A percentile compares a stretch with the other conserved stretches of the same genome.
These are phyloP conservation scores for Agrenia bidenticulata DNA, from an alignment of 2,888 invertebrate genomes.

Conservation along the genomic window DNA sequence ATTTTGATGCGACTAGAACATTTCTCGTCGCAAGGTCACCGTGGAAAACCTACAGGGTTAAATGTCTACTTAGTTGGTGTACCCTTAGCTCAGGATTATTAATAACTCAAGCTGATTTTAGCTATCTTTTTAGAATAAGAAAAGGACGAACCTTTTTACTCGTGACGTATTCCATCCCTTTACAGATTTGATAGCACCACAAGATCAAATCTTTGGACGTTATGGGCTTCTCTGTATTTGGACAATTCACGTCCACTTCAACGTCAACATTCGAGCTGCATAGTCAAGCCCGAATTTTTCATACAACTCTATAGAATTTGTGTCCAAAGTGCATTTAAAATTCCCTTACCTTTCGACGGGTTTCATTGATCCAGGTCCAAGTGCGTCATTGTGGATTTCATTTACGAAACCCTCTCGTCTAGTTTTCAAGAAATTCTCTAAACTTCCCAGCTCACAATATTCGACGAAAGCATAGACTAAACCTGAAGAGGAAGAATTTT, in stretches of 20 bases:
- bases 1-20: not conserved
- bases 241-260: no score
- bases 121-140: no score
- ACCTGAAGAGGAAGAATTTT: slow-evolving; percentile 14
- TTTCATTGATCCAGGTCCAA: not conserved
- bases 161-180: not conserved
- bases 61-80: not conserved
- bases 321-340: no score
- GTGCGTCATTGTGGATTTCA: not conserved
- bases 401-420: slow-evolving; percentile 17
- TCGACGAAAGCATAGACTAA: slow-evolving; percentile 32
- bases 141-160: not conserved
- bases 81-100: no score
- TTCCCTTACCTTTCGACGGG: not conserved
- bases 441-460: slow-evolving; percentile 26
- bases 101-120: no score
- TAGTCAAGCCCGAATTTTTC: no score
- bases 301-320: no score
- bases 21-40: slow-evolving; percentile 13
- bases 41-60: slow-evolving; percentile 9
- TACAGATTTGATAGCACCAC: not conserved
- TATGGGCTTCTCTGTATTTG: no score
- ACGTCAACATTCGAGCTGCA: no score
- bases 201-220: not conserved
- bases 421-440: slow-evolving; percentile 28